Base-by-base conservation (phyloP, 2,888 invertebrate species). In the Galerucella nymphaeae region DNA sequence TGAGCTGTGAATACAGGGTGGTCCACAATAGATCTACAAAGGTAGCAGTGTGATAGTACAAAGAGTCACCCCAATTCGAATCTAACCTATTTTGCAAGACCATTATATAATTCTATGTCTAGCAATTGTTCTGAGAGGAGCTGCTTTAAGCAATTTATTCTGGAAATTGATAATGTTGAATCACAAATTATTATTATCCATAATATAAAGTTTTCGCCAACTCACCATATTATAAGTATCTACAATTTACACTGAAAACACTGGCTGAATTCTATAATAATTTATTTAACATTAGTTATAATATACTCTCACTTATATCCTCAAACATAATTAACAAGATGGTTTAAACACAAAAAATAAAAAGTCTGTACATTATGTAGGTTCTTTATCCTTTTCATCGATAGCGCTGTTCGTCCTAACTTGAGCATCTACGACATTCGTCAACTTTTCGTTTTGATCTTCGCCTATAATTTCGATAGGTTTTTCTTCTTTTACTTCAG, bases 371-470 rank as follows among this genome's bases (percentile, higher is more conserved):
- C 53, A 18, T 53, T 53, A 53, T 53, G 53, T 53, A 10, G 53
- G 9, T 9, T 53, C 53, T 53, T 53, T 53, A 16, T 53, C 53
- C n/a, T 58, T 58, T 58, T 58, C 58, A 14, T 58, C 23, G 6
- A 58, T 42, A 11, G 41, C 42, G 18, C n/a, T 41, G 42, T 62
- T 62, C 4, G 61, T 62, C 13, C 61, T 38, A 10, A 62, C 41
- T 41, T 14, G 61, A 10, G 38, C 61, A 10, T 62, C 61, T 2
- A 18, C 61, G 8, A 62, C 64, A 14, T 23, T 45, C 13, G 20
- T 67, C 30, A 45, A 18, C 16, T 62, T 62, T 62, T 62, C 61
- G 38, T 59, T 38, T 11, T 59, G 38, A 30, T 38, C 59, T 23
- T 62, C 61, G 6, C 61, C 61, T 18, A 6, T 62, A 18, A 38